phyloP scores from a whole-genome alignment of 2,888 invertebrate species.

The Plusia festucae region DNA sequence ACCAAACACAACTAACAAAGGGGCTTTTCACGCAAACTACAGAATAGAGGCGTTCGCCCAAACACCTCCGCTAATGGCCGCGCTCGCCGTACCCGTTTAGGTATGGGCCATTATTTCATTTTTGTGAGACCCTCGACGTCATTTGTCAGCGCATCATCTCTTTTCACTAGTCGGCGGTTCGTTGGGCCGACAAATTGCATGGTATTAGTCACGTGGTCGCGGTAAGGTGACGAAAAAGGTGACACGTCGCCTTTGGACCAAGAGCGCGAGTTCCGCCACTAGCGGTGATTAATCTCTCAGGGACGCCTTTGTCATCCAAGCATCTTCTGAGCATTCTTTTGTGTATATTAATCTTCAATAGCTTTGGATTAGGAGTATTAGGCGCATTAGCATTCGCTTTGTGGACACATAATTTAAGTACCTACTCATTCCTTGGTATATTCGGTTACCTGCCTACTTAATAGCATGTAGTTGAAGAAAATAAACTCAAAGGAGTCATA shows the following conservation, averaged over 20 bases:
- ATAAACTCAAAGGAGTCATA: too few species aligned
- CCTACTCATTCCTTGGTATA: constrained; percentile 8
- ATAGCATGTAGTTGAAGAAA: constrained; percentile 20
- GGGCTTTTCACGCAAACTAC: constrained; percentile 86
- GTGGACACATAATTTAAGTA: constrained; percentile 34
- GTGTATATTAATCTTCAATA: constrained; percentile 66
- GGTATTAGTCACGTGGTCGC: constrained; percentile 87
- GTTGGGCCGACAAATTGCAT: constrained; percentile 87
- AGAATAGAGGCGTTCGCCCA: constrained; percentile 88
- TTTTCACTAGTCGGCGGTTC: constrained; percentile 84
- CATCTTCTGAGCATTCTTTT: constrained; percentile 75
- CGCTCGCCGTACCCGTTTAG: constrained; percentile 83
- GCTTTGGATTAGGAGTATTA: constrained; percentile 73
- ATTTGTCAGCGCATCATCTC: constrained; percentile 88
- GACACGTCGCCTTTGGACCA: constrained; percentile 79
- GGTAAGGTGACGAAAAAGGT: constrained; percentile 89
- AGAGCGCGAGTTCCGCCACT: constrained; percentile 68
- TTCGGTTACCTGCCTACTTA: constrained; percentile 13
- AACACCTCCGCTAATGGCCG: constrained; percentile 88
- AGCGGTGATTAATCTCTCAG: constrained; percentile 82
- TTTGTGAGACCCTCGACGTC: constrained; percentile 87
- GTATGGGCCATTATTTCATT: constrained; percentile 88
- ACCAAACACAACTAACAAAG: constrained; percentile 87
- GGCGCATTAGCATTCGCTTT: constrained; percentile 71
- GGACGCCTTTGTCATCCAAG: constrained; percentile 76